These are phyloP conservation scores for Drosophila acutilabella DNA, from an alignment of 2,888 invertebrate genomes.

Conservation along the genomic window DNA sequence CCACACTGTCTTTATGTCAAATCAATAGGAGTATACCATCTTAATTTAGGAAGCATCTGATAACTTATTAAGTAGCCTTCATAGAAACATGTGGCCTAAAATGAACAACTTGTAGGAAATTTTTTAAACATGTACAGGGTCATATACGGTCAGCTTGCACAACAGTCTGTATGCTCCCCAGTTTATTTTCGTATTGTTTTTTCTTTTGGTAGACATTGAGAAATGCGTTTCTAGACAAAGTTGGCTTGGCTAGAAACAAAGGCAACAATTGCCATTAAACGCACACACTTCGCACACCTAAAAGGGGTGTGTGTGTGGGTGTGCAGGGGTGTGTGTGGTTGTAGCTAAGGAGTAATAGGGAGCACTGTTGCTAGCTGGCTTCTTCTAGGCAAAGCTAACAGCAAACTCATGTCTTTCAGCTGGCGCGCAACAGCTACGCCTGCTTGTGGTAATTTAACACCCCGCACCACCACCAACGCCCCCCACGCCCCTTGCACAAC, in stretches of 20 bases:
- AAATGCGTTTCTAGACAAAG: conserved; percentile 46
- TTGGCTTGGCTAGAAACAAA: conserved; percentile 36
- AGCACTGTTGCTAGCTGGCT: conserved; percentile 49
- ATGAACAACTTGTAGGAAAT: no score
- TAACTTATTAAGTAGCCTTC: no score
- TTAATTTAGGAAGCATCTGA: no score
- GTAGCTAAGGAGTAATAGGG: neutral
- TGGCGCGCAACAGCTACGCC: conserved; percentile 62
- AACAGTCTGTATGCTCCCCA: no score
- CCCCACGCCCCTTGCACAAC: neutral
- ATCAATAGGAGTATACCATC: no score
- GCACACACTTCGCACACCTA: conserved; percentile 22
- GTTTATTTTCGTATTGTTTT: neutral
- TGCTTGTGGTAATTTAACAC: conserved; percentile 54
- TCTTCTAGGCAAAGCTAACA: conserved; percentile 28
- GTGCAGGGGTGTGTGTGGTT: neutral
- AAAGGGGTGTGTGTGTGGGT: neutral
- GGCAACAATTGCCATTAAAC: conserved; percentile 62
- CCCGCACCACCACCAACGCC: conserved; percentile 1
- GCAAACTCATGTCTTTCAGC: conserved; percentile 39
- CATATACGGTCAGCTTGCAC: neutral
- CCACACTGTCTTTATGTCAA: no score
- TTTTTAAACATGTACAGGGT: neutral
- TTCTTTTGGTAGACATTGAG: conserved; percentile 20
- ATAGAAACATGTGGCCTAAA: no score